A percentile compares a stretch with the other conserved stretches of the same genome.
Conservation (phyloP, 2,113 vertebrate species). For the Fulica atra region DNA sequence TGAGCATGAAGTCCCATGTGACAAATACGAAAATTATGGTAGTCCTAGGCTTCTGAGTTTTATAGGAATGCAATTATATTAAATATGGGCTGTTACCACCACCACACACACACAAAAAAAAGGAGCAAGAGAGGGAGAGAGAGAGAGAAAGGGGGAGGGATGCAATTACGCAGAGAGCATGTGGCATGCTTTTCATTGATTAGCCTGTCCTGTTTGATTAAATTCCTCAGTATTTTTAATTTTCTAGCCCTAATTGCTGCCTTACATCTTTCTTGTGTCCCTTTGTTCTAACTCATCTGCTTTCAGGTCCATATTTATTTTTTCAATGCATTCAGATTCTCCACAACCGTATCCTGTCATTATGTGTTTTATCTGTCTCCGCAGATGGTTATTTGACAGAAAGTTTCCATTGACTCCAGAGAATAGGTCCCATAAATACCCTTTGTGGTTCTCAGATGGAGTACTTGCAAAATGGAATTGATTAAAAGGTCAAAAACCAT, state of each 20-base stretch:
- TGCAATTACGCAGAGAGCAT: slow-evolving; percentile 67
- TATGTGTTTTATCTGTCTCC: slow-evolving; percentile 50
- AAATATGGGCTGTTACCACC: slow-evolving; percentile 69
- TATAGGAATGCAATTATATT: slow-evolving; percentile 73
- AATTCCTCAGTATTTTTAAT: slow-evolving; percentile 67
- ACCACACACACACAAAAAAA: neutral
- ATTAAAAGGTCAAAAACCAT: slow-evolving; percentile 58
- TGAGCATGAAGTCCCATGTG: neutral
- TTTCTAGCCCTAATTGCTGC: slow-evolving; percentile 53
- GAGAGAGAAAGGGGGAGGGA: neutral
- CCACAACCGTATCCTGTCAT: slow-evolving; percentile 55
- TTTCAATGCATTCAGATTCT: slow-evolving; percentile 39
- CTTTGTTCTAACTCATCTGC: slow-evolving; percentile 66
- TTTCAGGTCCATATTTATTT: slow-evolving; percentile 58
- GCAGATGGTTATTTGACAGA: slow-evolving; percentile 54
- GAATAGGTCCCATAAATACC: neutral
- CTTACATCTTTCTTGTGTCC: slow-evolving; percentile 45
- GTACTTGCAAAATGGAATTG: slow-evolving; percentile 43
- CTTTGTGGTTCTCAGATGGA: slow-evolving; percentile 33
- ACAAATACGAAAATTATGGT: slow-evolving; percentile 35
- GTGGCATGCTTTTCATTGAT: slow-evolving; percentile 72
- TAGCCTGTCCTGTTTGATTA: slow-evolving; percentile 74
- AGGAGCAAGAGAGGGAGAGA: too few relatives aligned
- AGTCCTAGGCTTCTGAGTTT: slow-evolving; percentile 60
- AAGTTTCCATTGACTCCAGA: slow-evolving; percentile 40